Evolutionary conservation across 2,888 invertebrate species (phyloP).

Genomic region (Xestia c-nigrum): DNA sequence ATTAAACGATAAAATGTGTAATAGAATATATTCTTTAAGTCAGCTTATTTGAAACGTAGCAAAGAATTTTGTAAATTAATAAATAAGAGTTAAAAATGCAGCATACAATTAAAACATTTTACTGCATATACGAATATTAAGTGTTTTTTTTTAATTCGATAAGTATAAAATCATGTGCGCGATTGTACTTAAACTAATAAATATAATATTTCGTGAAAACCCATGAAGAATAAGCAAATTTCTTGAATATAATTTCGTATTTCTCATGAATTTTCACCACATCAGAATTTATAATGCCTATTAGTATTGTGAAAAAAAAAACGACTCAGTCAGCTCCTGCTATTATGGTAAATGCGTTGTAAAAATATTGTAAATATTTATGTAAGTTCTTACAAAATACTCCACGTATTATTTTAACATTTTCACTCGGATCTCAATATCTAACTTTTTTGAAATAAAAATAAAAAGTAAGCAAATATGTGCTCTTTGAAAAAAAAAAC

Average conservation of each 20-base stretch:
- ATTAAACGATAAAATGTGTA: constrained; percentile 46
- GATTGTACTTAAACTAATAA: constrained; percentile 25
- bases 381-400: constrained; percentile 35
- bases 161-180: neutral
- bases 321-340: neutral
- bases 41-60: constrained; percentile 54
- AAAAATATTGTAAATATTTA: constrained; percentile 58
- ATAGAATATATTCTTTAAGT: constrained; percentile 48
- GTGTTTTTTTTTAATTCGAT: neutral
- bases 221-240: neutral
- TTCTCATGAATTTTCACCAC: neutral
- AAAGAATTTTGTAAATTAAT: constrained; percentile 39
- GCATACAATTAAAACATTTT: neutral
- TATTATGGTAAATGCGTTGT: constrained; percentile 28
- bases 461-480: constrained; percentile 10
- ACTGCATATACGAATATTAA: neutral
- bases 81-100: neutral
- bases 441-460: constrained; percentile 28
- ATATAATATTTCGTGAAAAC: neutral
- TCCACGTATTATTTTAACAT: constrained; percentile 31
- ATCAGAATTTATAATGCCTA: neutral
- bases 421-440: constrained; percentile 53
- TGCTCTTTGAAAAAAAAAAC: constrained; percentile 17
- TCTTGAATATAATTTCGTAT: neutral
- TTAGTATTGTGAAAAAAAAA: constrained; percentile 5